phyloP scores from a whole-genome alignment of 2,888 invertebrate genomes.

The Eupithecia abbreviata region DNA sequence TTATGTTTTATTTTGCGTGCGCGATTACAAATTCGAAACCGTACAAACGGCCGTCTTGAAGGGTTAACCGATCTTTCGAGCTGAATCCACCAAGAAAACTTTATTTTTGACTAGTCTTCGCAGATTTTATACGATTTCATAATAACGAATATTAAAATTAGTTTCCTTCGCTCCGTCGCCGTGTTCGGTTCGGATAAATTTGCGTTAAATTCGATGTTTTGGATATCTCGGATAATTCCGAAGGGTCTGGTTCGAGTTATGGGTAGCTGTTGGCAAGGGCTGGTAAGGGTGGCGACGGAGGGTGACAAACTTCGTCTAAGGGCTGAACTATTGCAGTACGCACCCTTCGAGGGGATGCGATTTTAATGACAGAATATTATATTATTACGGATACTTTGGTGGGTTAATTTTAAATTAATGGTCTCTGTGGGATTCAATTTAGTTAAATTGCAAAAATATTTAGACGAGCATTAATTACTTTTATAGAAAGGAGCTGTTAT shows the following conservation, averaged over 20 bases:
- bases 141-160: not conserved
- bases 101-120: not conserved
- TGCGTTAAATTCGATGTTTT: not conserved
- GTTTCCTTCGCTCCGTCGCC: not conserved
- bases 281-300: constrained; percentile 23
- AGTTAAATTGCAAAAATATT: not conserved
- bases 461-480: not conserved
- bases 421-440: not conserved
- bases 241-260: not conserved
- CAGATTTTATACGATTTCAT: not conserved
- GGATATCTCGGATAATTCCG: constrained; percentile 8
- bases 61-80: not conserved
- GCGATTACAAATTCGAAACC: not conserved
- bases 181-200: not conserved
- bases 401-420: constrained; percentile 17
- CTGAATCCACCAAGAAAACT: not conserved
- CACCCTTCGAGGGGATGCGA: constrained; percentile 26
- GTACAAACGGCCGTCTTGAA: not conserved
- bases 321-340: constrained; percentile 24
- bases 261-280: constrained; percentile 4
- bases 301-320: constrained; percentile 28
- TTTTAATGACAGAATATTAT: constrained; percentile 30
- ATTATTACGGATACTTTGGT: constrained; percentile 19
- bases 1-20: not conserved
- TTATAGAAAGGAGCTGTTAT: not conserved